Percentiles rank a stretch among this genome's conserved stretches.
phyloP scores from a whole-genome alignment of 2,797 vertebrate species.

The Semaprochilodus insignis region DNA sequence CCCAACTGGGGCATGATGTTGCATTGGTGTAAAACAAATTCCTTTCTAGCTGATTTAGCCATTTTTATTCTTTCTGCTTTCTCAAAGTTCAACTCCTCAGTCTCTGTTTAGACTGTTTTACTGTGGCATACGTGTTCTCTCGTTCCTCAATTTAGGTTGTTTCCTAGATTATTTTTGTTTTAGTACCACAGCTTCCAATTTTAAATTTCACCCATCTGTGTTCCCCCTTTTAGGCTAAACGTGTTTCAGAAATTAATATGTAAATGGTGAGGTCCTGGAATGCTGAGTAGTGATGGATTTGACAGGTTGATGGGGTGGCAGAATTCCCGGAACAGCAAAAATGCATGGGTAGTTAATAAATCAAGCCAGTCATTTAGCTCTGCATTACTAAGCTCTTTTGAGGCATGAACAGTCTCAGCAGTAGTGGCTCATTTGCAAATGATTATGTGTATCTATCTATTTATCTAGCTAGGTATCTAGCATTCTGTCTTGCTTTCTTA shows the following conservation, averaged over 20 bases:
- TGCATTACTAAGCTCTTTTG: too few species aligned
- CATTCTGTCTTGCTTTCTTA: neutral
- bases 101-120: neutral
- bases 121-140: neutral
- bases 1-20: neutral
- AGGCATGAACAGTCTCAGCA: too few species aligned
- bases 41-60: conserved; percentile 12
- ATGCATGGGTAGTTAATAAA: neutral
- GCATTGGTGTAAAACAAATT: neutral
- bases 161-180: neutral
- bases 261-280: neutral
- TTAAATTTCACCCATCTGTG: neutral
- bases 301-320: too few species aligned
- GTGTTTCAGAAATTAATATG: neutral
- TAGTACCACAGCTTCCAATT: neutral
- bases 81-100: conserved; percentile 29
- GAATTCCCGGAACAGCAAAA: too few species aligned
- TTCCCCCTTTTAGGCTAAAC: neutral
- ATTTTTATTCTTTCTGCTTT: conserved; percentile 43
- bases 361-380: too few species aligned
- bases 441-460: too few species aligned
- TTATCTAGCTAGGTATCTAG: neutral
- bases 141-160: neutral
- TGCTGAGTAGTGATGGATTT: too few species aligned
- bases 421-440: too few species aligned